Percentiles rank a stretch among this genome's conserved stretches.
These are phyloP conservation scores for Drosophila jambulina DNA, from an alignment of 1,140 invertebrate species.

Conservation along the genomic window DNA sequence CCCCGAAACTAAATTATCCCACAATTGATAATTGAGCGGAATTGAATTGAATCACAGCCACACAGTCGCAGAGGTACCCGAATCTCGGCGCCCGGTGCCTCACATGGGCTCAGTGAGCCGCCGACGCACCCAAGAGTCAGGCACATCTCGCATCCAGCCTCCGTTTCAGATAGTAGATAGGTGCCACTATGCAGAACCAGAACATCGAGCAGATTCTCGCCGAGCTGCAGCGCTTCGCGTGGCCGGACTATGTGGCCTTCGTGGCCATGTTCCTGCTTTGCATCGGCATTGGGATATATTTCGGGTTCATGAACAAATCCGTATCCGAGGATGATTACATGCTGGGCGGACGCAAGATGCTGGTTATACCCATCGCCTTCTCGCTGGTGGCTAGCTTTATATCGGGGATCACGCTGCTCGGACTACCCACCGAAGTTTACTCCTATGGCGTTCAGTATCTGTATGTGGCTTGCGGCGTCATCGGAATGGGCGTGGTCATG, in stretches of 20 bases:
- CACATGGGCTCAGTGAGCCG: conserved; percentile 61
- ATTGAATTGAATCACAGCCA: conserved; percentile 74
- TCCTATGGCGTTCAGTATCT: conserved; percentile 93
- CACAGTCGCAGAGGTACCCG: conserved; percentile 19
- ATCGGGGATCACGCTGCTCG: conserved; percentile 95
- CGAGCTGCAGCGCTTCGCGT: conserved; percentile 85
- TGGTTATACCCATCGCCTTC: conserved; percentile 86
- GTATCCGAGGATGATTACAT: conserved; percentile 87
- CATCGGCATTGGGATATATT: conserved; percentile 88
- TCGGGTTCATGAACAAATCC: conserved; percentile 87
- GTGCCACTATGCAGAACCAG: conserved; percentile 73
- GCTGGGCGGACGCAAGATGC: conserved; percentile 88
- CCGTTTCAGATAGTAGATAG: conserved; percentile 7
- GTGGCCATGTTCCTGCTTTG: conserved; percentile 86
- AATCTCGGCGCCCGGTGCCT: conserved; percentile 44
- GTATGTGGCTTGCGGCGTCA: conserved; percentile 88
- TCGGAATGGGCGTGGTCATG: conserved; percentile 89
- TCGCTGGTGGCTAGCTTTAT: conserved; percentile 91
- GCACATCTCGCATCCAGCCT: conserved; percentile 12
- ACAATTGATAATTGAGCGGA: conserved; percentile 80
- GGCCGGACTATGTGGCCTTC: conserved; percentile 86
- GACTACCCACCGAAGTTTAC: conserved; percentile 96
- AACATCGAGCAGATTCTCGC: conserved; percentile 87
- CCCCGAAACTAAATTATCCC: conserved; percentile 70
- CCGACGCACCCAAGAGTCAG: conserved; percentile 41